Evolutionary conservation across 2,113 vertebrate species (phyloP).

Genomic region (Melanerpes formicivorus): DNA sequence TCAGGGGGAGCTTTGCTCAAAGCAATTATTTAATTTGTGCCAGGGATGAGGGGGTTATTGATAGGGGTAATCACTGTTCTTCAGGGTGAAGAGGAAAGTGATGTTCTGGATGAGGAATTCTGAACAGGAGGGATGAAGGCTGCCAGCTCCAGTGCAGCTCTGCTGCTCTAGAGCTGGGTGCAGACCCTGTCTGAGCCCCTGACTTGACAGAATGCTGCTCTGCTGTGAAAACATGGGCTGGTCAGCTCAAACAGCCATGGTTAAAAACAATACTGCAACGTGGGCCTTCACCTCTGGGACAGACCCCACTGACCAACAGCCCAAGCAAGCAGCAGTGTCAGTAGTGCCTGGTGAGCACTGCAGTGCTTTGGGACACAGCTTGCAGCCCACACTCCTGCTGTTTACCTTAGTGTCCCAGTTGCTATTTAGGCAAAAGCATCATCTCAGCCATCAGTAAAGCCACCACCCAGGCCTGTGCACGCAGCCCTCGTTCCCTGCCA

Average conservation of each 20-base stretch:
- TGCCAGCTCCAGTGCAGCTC: not conserved
- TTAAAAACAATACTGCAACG: accelerated
- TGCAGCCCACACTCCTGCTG: accelerated
- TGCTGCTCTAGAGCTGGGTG: not conserved
- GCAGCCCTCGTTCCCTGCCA: accelerated
- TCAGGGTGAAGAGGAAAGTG: not conserved
- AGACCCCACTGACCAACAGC: not conserved
- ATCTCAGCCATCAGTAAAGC: not conserved
- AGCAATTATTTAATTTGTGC: not conserved
- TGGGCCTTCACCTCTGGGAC: not conserved
- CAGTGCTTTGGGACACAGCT: accelerated
- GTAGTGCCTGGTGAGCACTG: not conserved
- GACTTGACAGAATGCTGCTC: accelerated
- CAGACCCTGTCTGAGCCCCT: accelerated
- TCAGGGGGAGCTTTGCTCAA: not conserved
- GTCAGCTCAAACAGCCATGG: accelerated
- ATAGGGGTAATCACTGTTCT: not conserved
- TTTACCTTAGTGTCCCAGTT: not conserved
- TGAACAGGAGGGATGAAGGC: not conserved
- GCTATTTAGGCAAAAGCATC: not conserved
- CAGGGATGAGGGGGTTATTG: not conserved
- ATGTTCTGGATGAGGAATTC: not conserved
- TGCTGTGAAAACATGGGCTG: accelerated
- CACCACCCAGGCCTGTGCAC: not conserved
- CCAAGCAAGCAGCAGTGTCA: accelerated